Base-by-base conservation (phyloP, 1,140 invertebrate genomes). In the Drosophila ohnishii region DNA sequence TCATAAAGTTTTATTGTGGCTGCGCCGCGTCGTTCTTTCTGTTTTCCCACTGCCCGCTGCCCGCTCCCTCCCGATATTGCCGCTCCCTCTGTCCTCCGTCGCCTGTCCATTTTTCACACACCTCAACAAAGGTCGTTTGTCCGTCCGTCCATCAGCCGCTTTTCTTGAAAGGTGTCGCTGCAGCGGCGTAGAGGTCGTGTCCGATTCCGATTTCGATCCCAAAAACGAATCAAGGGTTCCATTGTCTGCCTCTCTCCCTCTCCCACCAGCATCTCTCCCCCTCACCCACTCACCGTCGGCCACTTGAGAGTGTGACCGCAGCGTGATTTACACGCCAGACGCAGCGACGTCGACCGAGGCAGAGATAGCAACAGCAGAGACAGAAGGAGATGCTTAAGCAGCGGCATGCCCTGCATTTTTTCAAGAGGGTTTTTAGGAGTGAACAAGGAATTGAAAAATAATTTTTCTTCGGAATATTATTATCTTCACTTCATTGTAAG, bases 281-380 rank as follows among this genome's bases (percentile, higher is more conserved):
- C n/a, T 55, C 60, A 32, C 63, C 25, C 63, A 14, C 34, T 10
- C 40, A 13, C 50, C 19, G 16, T 25, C 34, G 57, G 73, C 84
- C 84, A 88, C 84, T 87, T 88, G 84, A 87, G 87, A 87, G 84
- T 88, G 77, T 88, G 84, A 87, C 84, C 84, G 84, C 84, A 87
- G 80, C 73, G 76, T 83, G 77, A 88, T 88, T 88, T 88, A 88
- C 85, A 78, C 84, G 63, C 61, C 58, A 84, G 82, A 82, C 71
- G 80, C 63, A 77, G 58, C 65, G 65, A 71, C 82, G 78, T 67
- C 64, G 64, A 39, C 56, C 57, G 62, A 64, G 55, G 50, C 60
- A 58, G 55, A 59, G 60, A 22, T 45, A 40, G 35, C 56, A 50
- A 48, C 77, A 35, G 64, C 58, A 51, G 44, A 22, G 35, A 22